Percentiles rank a stretch among this genome's conserved stretches.
Evolutionary conservation across 2,113 vertebrate genomes (phyloP).

Genomic region (Rhagologus leucostigma): DNA sequence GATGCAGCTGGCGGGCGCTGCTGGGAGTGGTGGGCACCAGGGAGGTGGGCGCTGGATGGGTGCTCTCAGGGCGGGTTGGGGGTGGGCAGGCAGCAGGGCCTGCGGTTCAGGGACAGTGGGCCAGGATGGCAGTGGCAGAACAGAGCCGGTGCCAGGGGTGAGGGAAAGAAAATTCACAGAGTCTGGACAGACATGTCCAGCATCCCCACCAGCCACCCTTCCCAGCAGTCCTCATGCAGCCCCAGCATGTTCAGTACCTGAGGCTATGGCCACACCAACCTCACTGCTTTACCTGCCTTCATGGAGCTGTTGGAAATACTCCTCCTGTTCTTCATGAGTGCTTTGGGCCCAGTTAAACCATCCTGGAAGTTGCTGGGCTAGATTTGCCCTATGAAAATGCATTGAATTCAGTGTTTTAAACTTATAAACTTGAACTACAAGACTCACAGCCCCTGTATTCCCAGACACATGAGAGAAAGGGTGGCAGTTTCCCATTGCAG

Average conservation of each 20-base stretch:
- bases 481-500: background rate
- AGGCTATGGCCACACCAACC: background rate
- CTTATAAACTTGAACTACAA: background rate
- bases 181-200: fast-evolving
- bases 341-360: background rate
- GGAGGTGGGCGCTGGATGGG: fast-evolving
- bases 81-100: background rate
- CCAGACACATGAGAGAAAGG: background rate
- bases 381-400: background rate
- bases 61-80: fast-evolving
- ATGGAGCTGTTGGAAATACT: background rate
- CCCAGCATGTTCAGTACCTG: background rate
- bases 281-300: background rate
- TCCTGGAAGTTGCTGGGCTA: background rate
- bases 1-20: fast-evolving
- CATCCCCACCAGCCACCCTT: background rate
- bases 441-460: background rate
- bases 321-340: background rate
- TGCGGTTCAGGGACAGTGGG: fast-evolving
- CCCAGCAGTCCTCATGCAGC: fast-evolving
- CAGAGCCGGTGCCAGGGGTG: fast-evolving
- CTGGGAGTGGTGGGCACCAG: background rate
- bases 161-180: background rate
- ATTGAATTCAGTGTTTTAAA: background rate
- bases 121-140: background rate